phyloP scores from a whole-genome alignment of 2,888 invertebrate species.

The Tenthredo mesomela region DNA sequence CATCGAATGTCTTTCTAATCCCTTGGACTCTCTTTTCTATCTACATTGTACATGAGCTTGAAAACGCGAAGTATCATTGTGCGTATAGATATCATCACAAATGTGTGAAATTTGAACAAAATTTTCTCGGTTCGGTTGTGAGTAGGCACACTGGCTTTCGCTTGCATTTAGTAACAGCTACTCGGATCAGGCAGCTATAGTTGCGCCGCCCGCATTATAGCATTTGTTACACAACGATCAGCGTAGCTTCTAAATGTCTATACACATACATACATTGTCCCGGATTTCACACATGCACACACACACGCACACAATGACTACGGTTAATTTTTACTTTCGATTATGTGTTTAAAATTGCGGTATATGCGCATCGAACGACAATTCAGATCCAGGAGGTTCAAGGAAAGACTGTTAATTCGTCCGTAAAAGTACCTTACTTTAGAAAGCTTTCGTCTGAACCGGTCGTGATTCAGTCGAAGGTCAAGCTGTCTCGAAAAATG shows the following conservation, averaged over 20 bases:
- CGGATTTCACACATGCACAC: background rate
- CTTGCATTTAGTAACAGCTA: conserved; percentile 44
- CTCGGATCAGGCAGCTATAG: background rate
- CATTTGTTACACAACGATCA: conserved; percentile 35
- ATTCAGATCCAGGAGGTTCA: background rate
- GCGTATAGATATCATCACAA: background rate
- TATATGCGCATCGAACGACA: background rate
- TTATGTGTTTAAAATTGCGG: background rate
- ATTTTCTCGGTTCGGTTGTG: background rate
- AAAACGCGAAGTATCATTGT: background rate
- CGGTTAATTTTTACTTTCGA: background rate
- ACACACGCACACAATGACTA: background rate
- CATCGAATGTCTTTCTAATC: background rate
- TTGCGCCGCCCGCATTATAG: conserved; percentile 36
- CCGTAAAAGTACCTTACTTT: background rate
- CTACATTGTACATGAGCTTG: background rate
- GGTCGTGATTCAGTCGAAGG: conserved; percentile 36
- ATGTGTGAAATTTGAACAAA: background rate
- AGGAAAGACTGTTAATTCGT: background rate
- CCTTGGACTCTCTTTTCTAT: background rate
- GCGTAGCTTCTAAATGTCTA: conserved; percentile 28
- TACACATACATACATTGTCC: background rate
- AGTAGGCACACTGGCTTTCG: conserved; percentile 28
- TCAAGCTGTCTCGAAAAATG: background rate
- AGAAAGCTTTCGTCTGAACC: background rate